These are phyloP conservation scores for Drosophila leontia DNA, from an alignment of 1,140 invertebrate species.

Conservation along the genomic window DNA sequence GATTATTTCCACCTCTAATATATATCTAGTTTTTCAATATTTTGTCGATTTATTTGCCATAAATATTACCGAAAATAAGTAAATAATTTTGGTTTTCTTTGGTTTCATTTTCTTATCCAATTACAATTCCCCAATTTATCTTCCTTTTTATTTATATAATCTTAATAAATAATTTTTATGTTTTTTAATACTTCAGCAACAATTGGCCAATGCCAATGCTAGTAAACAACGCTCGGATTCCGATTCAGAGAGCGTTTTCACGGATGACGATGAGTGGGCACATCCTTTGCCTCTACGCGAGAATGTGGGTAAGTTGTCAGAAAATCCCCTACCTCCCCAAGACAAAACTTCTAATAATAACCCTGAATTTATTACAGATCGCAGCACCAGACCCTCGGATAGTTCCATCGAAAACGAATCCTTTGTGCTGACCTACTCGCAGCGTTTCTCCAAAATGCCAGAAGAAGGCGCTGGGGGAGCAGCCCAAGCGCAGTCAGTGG, in stretches of 20 bases:
- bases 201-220: slow-evolving; percentile 61
- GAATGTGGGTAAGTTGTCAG: slow-evolving; percentile 72
- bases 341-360: neutral
- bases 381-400: slow-evolving; percentile 85
- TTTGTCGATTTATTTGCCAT: too few relatives aligned
- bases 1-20: too few relatives aligned
- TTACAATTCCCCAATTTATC: too few relatives aligned
- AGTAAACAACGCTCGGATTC: slow-evolving; percentile 85
- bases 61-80: too few relatives aligned
- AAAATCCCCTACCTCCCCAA: rapidly evolving
- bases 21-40: too few relatives aligned
- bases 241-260: slow-evolving; percentile 87
- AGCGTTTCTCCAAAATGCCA: slow-evolving; percentile 87
- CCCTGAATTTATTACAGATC: slow-evolving; percentile 51
- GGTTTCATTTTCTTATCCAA: too few relatives aligned
- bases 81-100: too few relatives aligned
- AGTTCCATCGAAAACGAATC: slow-evolving; percentile 87
- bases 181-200: slow-evolving; percentile 44
- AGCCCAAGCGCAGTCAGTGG: slow-evolving; percentile 5
- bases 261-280: slow-evolving; percentile 87
- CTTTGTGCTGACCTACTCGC: slow-evolving; percentile 87
- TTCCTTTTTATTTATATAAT: too few relatives aligned
- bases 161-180: too few relatives aligned
- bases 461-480: slow-evolving; percentile 72
- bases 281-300: slow-evolving; percentile 79